These are phyloP conservation scores for Lasioglossum zephyrum DNA, from an alignment of 2,888 invertebrate genomes.

Conservation along the genomic window DNA sequence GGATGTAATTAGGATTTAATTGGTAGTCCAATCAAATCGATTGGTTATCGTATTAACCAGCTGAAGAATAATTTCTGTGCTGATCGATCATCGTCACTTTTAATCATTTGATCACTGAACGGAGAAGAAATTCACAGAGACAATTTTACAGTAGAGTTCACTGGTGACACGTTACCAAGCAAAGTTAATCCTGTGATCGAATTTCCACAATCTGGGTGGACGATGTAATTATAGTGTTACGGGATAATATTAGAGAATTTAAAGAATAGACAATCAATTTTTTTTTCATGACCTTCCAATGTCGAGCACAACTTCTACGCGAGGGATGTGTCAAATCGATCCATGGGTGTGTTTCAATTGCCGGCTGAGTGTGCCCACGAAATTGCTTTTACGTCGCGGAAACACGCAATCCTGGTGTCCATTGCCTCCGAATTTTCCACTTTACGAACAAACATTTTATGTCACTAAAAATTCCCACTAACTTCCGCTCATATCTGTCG, in stretches of 20 bases:
- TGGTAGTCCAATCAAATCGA: not conserved
- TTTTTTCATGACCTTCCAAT: not conserved
- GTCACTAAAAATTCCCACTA: not conserved
- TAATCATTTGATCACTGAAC: no score
- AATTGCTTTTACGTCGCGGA: constrained; percentile 23
- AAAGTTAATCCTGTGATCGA: no score
- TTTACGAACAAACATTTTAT: not conserved
- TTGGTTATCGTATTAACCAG: not conserved
- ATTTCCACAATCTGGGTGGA: no score
- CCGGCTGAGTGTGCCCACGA: not conserved
- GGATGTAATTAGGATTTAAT: not conserved
- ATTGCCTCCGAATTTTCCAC: not conserved
- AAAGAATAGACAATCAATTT: not conserved
- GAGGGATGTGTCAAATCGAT: constrained; percentile 36
- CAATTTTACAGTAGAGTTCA: no score
- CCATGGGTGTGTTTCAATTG: constrained; percentile 43
- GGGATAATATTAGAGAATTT: not conserved
- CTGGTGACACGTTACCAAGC: no score
- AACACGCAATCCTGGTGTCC: constrained; percentile 21
- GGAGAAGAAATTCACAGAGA: no score
- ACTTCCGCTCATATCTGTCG: not conserved
- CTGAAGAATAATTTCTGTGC: not conserved
- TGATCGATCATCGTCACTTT: not conserved
- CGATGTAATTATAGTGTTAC: not conserved
- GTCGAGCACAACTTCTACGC: not conserved